Conservation (phyloP, 2,113 vertebrate species). For the Isichthys henryi region DNA sequence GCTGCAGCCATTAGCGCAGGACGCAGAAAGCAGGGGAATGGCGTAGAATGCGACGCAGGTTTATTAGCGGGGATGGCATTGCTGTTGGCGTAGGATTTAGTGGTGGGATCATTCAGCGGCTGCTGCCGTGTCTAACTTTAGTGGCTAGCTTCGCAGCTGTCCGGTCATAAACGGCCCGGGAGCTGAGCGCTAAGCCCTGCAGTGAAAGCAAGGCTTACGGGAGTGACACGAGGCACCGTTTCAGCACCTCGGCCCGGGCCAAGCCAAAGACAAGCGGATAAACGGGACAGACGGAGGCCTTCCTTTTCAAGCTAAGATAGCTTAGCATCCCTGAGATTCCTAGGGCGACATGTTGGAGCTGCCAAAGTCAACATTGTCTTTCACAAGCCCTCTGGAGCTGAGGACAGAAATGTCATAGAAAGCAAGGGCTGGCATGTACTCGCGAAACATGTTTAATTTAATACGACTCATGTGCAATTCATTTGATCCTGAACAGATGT, state of each 20-base stretch:
- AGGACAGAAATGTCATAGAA: constrained; percentile 8
- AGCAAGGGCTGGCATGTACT: neutral
- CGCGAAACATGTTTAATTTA: neutral
- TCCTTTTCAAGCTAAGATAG: constrained; percentile 12
- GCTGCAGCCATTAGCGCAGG: constrained; percentile 56
- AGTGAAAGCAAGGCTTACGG: constrained; percentile 67
- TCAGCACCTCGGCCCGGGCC: constrained; percentile 42
- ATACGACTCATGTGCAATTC: neutral
- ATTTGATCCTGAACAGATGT: neutral
- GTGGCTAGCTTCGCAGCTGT: constrained; percentile 52
- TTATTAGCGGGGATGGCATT: constrained; percentile 48
- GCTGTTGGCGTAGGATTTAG: constrained; percentile 61
- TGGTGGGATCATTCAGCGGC: constrained; percentile 54
- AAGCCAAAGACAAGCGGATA: constrained; percentile 61
- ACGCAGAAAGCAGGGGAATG: constrained; percentile 54
- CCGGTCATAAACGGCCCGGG: constrained; percentile 56
- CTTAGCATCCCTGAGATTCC: constrained; percentile 13
- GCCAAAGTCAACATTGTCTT: constrained; percentile 10
- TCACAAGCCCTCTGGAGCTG: neutral
- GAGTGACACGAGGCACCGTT: constrained; percentile 57
- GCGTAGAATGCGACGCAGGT: constrained; percentile 53
- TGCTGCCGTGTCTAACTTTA: constrained; percentile 70
- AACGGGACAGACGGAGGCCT: constrained; percentile 50
- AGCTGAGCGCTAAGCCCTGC: constrained; percentile 59
- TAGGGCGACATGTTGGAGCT: neutral